phyloP scores from a whole-genome alignment of 2,888 invertebrate genomes.

The Meiosimyza platycephala region DNA sequence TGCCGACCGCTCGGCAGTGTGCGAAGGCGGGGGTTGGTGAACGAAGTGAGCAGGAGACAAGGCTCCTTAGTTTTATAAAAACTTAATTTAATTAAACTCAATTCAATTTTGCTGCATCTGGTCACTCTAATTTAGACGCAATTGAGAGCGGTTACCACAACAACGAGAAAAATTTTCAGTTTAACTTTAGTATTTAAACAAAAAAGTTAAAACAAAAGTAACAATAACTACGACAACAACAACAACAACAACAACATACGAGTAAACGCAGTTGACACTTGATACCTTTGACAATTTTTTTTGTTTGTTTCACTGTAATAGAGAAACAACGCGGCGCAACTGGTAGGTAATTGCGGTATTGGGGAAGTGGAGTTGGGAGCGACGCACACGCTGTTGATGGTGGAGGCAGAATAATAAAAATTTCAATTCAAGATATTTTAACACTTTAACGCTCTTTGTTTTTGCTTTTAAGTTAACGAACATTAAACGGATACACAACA shows the following conservation, averaged over 20 bases:
- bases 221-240: background rate
- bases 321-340: slow-evolving; percentile 4
- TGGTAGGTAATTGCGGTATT: slow-evolving; percentile 5
- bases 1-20: no score
- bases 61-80: no score
- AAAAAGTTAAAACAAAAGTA: background rate
- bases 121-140: background rate
- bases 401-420: background rate
- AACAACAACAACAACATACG: background rate
- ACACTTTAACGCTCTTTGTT: slow-evolving; percentile 15
- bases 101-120: no score
- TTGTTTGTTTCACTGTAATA: background rate
- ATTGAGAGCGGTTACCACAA: slow-evolving; percentile 1
- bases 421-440: background rate
- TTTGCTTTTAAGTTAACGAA: background rate
- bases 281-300: slow-evolving; percentile 25
- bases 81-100: no score
- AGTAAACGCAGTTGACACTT: slow-evolving; percentile 9
- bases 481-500: slow-evolving; percentile 15
- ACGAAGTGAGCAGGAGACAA: no score
- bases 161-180: slow-evolving; percentile 10
- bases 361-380: no score
- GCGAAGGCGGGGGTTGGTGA: no score
- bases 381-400: slow-evolving; percentile 5
- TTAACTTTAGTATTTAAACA: background rate